Evolutionary conservation across 2,888 invertebrate genomes (phyloP).

Genomic region (Escarpia spicata): DNA sequence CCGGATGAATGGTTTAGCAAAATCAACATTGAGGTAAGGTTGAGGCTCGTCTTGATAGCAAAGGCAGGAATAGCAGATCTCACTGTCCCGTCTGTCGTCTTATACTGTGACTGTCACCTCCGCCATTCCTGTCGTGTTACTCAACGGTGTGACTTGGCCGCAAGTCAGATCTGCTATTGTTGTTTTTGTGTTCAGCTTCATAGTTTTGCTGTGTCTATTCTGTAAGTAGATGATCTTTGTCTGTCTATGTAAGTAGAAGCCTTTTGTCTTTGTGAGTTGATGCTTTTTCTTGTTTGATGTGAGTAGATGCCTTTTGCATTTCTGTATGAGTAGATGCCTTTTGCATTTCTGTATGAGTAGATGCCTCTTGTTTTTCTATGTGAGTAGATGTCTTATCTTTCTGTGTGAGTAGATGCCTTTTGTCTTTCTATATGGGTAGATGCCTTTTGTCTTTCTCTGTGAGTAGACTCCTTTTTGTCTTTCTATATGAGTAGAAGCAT

Average conservation of each 20-base stretch:
- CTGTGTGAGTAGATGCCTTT: not conserved
- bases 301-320: not conserved
- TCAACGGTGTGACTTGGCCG: not conserved
- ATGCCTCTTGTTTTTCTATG: not conserved
- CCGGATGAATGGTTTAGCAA: constrained; percentile 49
- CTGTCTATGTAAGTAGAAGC: not conserved
- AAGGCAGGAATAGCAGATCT: not conserved
- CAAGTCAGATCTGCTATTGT: constrained; percentile 2
- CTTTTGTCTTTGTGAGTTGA: not conserved
- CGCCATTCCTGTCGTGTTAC: not conserved
- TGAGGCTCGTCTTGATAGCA: not conserved
- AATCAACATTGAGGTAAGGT: constrained; percentile 59
- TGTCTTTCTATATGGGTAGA: not conserved
- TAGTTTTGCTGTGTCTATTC: not conserved
- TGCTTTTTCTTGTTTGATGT: not conserved
- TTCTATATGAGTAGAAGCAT: not conserved
- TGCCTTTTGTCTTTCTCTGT: not conserved
- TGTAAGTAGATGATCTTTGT: not conserved
- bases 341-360: not conserved
- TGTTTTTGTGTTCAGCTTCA: not conserved
- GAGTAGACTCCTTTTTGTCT: not conserved
- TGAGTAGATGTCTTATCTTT: not conserved
- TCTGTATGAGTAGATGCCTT: not conserved
- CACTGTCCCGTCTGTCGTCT: not conserved
- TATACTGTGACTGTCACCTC: not conserved